Evolutionary conservation across 2,113 vertebrate species (phyloP), one percentile per base, ranked within the genome.

Genomic region (Fregata magnificens): DNA sequence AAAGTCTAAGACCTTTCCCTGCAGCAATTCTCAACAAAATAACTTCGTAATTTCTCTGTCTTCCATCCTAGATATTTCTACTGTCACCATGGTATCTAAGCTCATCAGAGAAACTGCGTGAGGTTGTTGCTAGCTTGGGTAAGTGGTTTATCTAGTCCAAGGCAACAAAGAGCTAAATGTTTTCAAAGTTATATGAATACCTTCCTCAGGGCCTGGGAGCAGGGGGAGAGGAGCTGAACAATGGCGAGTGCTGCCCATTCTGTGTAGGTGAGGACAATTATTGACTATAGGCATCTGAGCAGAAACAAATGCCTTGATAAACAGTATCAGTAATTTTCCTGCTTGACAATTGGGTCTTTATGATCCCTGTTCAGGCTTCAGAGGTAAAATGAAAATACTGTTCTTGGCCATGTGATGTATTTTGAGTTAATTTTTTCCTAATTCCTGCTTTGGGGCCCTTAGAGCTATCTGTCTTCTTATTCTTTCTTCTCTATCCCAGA

Each of bases 31-130:
- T 92, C 38, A 86, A 82, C 29, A 47, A 78, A 94, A 82, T 70
- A 86, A 94, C n/a, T 85, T 91, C 7, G 16, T 72, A 34, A 93
- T 91, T 92, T 96, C 29, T 81, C 70, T 93, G 47, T 88, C 72
- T 97, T 84, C 81, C 25, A 72, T 82, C 56, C 65, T 95, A 88
- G 72, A 29, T 92, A 84, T 59, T 93, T 95, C 83, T 90, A 32
- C 31, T 80, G 49, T 94, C 95, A 90, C 69, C 90, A 86, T 88
- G 80, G 90, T 90, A 92, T 63, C 82, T 91, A 84, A 81, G 32
- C 47, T 91, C 61, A 81, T 71, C 59, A 69, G 59, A 92, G 69
- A 89, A 86, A 95, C 77, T 63, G 69, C 2, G 1, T 66, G 36
- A 96, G 52, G 52, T 72, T 93, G 89, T 85, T 18, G 7, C 84